These are phyloP conservation scores for Lingula anatina DNA, from an alignment of 2,888 invertebrate species.

Conservation along the genomic window DNA sequence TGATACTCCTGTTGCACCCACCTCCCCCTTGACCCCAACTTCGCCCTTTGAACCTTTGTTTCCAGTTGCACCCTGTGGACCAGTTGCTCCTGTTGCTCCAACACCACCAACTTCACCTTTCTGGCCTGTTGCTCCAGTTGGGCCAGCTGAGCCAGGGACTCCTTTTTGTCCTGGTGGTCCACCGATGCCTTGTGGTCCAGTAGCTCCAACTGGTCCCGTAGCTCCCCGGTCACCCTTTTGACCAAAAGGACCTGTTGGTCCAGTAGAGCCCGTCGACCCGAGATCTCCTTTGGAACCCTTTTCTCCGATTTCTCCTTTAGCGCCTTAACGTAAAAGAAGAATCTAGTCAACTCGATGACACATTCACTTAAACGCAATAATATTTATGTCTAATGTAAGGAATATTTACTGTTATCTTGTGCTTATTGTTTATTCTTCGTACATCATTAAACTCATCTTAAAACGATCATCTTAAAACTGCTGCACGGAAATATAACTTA, in stretches of 20 bases:
- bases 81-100: not conserved
- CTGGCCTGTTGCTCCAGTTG: slow-evolving; percentile 8
- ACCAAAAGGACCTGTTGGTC: slow-evolving; percentile 6
- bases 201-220: slow-evolving; percentile 5
- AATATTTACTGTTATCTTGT: no score
- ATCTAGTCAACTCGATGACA: no score
- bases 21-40: slow-evolving; percentile 12
- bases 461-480: no score
- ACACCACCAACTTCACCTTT: slow-evolving; percentile 10
- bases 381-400: no score
- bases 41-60: slow-evolving; percentile 1
- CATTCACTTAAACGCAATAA: no score
- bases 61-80: slow-evolving; percentile 6
- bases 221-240: slow-evolving; percentile 7
- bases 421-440: no score
- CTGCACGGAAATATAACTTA: no score
- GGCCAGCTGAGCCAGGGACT: no score
- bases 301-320: slow-evolving; percentile 7
- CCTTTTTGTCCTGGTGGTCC: no score
- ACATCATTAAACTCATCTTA: no score
- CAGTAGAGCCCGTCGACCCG: slow-evolving; percentile 8
- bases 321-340: no score
- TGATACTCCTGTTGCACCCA: slow-evolving; percentile 11
- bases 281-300: slow-evolving; percentile 5
- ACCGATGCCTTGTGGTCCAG: no score